Percentiles rank a stretch among this genome's conserved stretches.
These are phyloP conservation scores for Burhinus bistriatus DNA, from an alignment of 2,113 vertebrate species.

Conservation along the genomic window DNA sequence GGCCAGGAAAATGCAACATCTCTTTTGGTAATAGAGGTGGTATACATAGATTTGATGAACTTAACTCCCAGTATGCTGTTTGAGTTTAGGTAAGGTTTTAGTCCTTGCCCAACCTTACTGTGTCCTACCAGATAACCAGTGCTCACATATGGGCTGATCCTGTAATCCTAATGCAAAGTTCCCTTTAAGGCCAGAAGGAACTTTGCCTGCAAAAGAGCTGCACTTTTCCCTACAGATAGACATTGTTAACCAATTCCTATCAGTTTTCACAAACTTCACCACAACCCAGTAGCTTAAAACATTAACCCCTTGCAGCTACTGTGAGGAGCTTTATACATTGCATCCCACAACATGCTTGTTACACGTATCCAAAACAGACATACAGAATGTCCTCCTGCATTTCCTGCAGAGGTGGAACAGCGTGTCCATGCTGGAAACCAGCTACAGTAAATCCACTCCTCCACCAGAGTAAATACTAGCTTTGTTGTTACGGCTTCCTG, in stretches of 20 bases:
- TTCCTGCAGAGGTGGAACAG: background rate
- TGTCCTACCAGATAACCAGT: background rate
- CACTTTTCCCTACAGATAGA: background rate
- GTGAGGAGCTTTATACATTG: background rate
- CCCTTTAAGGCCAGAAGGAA: background rate
- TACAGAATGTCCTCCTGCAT: background rate
- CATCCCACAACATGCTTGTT: background rate
- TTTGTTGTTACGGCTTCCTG: background rate
- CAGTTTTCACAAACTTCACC: background rate
- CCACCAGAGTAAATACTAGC: background rate
- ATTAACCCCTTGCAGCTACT: background rate
- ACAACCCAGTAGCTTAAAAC: background rate
- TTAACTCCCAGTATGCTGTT: background rate
- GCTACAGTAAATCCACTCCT: background rate
- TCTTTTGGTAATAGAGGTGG: background rate
- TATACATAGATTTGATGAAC: background rate
- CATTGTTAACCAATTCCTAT: background rate
- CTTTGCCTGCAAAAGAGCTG: background rate
- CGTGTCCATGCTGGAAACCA: background rate
- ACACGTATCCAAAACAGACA: background rate
- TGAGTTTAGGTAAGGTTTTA: background rate
- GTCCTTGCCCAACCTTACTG: background rate
- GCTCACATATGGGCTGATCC: background rate
- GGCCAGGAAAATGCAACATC: background rate
- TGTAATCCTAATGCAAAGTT: conserved; percentile 13